A percentile compares a stretch with the other conserved stretches of the same genome.
phyloP scores from a whole-genome alignment of 2,797 vertebrate species.

The Podarcis lilfordi region DNA sequence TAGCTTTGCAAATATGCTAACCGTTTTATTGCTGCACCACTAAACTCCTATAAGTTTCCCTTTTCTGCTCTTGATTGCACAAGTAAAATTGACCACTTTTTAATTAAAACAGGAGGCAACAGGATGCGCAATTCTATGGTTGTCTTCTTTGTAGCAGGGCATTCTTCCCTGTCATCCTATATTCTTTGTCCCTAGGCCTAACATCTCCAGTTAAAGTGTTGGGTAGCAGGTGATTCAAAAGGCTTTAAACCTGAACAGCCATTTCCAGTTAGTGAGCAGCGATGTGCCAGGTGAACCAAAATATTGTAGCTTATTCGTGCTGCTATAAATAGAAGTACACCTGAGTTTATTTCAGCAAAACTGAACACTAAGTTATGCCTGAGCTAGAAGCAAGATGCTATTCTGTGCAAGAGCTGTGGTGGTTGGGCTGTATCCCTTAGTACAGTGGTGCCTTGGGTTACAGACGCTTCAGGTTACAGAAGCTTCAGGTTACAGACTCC shows the following conservation, averaged over 20 bases:
- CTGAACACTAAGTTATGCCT: neutral
- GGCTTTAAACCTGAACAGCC: neutral
- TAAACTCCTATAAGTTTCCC: too few relatives aligned
- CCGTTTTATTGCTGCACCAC: too few relatives aligned
- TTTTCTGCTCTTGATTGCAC: neutral
- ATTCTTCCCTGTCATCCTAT: neutral
- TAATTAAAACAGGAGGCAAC: neutral
- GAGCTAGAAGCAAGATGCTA: neutral
- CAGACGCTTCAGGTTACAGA: too few relatives aligned
- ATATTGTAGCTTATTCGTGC: too few relatives aligned
- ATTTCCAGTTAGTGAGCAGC: neutral
- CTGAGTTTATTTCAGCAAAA: neutral
- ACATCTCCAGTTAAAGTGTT: neutral
- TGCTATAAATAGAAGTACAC: neutral
- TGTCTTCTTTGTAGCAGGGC: neutral
- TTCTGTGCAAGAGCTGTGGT: neutral
- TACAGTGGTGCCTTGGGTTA: too few relatives aligned
- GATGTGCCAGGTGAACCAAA: neutral
- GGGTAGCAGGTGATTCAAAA: neutral
- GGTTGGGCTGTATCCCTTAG: too few relatives aligned
- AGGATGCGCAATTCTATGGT: neutral
- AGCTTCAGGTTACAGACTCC: too few relatives aligned
- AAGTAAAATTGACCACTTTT: neutral
- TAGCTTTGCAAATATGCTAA: too few relatives aligned
- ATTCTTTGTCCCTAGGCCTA: neutral